Evolutionary conservation across 2,797 vertebrate species (phyloP).

Genomic region (Acomys russatus): DNA sequence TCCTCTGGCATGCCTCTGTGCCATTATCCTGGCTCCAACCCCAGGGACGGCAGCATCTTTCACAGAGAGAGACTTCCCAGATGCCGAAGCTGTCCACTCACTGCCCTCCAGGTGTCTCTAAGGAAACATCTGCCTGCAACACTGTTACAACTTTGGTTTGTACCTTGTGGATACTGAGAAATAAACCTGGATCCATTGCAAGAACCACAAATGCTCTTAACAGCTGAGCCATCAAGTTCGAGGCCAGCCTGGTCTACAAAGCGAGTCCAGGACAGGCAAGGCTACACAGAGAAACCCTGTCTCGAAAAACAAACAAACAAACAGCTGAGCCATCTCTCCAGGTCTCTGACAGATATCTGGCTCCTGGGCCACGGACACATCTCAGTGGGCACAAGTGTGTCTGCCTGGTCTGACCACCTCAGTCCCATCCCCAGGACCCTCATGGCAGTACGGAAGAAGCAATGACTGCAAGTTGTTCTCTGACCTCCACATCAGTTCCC

Average conservation of each 20-base stretch:
- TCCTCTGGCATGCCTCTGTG: not conserved
- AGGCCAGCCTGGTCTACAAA: no score
- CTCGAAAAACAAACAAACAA: no score
- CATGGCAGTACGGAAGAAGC: not conserved
- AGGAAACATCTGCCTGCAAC: not conserved
- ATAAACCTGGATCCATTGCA: not conserved
- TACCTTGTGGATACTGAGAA: not conserved
- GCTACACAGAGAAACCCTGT: no score
- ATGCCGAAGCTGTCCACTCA: not conserved
- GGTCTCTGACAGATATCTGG: not conserved
- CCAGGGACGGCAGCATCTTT: not conserved
- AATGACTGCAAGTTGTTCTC: not conserved
- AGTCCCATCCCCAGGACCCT: not conserved
- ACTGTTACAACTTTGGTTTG: not conserved
- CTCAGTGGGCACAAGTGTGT: not conserved
- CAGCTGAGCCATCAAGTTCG: not conserved
- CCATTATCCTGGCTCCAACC: not conserved
- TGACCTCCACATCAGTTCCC: not conserved
- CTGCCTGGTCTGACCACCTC: not conserved
- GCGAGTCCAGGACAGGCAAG: no score
- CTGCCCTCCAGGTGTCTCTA: not conserved
- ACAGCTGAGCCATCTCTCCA: not conserved
- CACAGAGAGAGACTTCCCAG: conserved; percentile 40
- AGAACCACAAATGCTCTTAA: not conserved
- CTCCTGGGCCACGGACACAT: not conserved